A percentile compares a stretch with the other conserved stretches of the same genome.
Conservation (phyloP, 2,797 vertebrate genomes). For the Anguilla megastoma region DNA sequence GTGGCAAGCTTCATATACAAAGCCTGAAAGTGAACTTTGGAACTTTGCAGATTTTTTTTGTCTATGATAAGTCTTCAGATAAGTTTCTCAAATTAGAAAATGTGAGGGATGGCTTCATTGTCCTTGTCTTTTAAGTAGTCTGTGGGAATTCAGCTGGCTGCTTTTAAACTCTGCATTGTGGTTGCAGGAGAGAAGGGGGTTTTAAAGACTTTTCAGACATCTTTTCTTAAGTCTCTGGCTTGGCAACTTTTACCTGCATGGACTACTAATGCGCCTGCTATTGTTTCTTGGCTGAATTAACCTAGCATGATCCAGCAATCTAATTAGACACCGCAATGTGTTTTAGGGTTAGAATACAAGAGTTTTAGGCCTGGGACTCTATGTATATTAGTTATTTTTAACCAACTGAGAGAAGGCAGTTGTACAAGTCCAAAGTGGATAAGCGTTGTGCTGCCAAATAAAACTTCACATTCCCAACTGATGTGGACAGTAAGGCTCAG, state of each 20-base stretch:
- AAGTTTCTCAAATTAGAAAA: constrained; percentile 4
- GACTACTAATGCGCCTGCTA: constrained; percentile 49
- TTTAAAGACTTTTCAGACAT: constrained; percentile 42
- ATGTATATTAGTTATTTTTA: constrained; percentile 12
- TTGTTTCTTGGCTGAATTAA: constrained; percentile 49
- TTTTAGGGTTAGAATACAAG: constrained; percentile 12
- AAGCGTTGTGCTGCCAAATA: neutral
- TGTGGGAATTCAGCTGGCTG: constrained; percentile 16
- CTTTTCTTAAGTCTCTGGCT: constrained; percentile 37
- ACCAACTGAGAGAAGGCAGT: neutral
- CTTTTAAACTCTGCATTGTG: constrained; percentile 21
- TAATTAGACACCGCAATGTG: constrained; percentile 38
- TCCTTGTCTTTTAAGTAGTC: neutral
- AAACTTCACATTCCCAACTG: neutral
- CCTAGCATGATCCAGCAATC: constrained; percentile 39
- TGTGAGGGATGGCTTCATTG: constrained; percentile 12
- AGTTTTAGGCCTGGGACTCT: neutral
- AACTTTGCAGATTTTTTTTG: neutral
- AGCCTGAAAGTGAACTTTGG: neutral
- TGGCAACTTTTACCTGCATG: constrained; percentile 40
- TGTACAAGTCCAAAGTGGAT: neutral
- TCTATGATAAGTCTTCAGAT: neutral
- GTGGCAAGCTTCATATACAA: too few species aligned
- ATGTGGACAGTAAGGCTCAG: neutral
- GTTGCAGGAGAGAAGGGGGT: neutral